phyloP scores from a whole-genome alignment of 2,113 vertebrate species.

The Mesitornis unicolor region DNA sequence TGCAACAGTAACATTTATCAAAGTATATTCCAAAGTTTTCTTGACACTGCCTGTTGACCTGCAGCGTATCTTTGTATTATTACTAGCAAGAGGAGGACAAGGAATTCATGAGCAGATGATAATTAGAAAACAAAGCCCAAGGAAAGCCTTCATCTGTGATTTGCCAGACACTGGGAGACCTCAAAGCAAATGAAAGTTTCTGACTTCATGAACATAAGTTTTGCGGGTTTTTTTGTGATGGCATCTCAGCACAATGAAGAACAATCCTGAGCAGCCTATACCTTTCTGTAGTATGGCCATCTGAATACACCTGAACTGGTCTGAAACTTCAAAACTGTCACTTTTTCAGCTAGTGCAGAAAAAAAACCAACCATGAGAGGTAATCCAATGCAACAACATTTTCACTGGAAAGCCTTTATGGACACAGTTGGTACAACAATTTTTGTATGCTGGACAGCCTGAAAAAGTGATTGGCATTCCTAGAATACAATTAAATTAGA shows the following conservation, averaged over 20 bases:
- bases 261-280: not conserved
- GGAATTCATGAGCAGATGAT: not conserved
- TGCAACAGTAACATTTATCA: constrained; percentile 12
- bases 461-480: not conserved
- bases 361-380: not conserved
- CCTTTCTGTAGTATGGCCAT: not conserved
- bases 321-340: not conserved
- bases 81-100: not conserved
- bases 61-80: not conserved
- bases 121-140: not conserved
- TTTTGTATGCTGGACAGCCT: not conserved
- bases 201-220: not conserved
- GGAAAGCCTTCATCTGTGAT: not conserved
- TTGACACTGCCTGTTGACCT: constrained; percentile 16
- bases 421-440: not conserved
- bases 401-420: not conserved
- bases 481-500: not conserved
- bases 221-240: not conserved
- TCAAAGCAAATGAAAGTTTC: constrained; percentile 1
- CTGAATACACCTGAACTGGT: not conserved
- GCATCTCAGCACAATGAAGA: not conserved
- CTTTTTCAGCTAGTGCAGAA: not conserved
- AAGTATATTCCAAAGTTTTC: constrained; percentile 40
- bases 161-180: not conserved
- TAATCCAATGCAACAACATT: not conserved